These are phyloP conservation scores for Drosophila setosimentum DNA, from an alignment of 2,888 invertebrate species.

Conservation along the genomic window DNA sequence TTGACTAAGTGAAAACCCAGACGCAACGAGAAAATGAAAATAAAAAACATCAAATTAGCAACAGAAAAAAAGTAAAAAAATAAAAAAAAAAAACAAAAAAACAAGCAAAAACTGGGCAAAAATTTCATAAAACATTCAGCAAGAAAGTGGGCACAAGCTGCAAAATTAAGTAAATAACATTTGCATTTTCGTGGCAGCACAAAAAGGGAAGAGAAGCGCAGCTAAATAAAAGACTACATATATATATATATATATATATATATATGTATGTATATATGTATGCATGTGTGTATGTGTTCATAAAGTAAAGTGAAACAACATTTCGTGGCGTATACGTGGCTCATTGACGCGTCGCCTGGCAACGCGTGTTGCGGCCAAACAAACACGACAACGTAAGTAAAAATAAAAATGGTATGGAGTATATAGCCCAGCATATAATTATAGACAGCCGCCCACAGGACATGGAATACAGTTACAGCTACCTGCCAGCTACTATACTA, in stretches of 20 bases:
- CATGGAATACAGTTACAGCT: conserved; percentile 11
- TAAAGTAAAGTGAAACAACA: conserved; percentile 36
- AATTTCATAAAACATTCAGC: conserved; percentile 52
- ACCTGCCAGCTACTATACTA: conserved; percentile 23
- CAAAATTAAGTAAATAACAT: conserved; percentile 68
- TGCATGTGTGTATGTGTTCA: background rate
- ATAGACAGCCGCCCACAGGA: conserved; percentile 56
- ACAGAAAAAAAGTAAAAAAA: conserved; percentile 1
- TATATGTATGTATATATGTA: background rate
- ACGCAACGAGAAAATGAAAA: conserved; percentile 3
- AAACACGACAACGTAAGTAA: conserved; percentile 60
- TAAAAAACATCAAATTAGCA: conserved; percentile 4
- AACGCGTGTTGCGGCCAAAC: conserved; percentile 68
- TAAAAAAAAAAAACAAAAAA: conserved; percentile 1
- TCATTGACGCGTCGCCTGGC: conserved; percentile 76
- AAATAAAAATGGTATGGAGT: conserved; percentile 22
- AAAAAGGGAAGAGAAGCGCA: conserved; percentile 21
- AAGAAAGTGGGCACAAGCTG: conserved; percentile 29
- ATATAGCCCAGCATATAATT: conserved; percentile 64
- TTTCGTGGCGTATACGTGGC: conserved; percentile 62
- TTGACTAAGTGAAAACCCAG: conserved; percentile 59
- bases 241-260: background rate
- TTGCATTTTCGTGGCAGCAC: conserved; percentile 56
- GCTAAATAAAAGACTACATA: conserved; percentile 17
- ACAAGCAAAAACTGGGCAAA: conserved; percentile 19